These are phyloP conservation scores for Platorchestia sp. DNA, from an alignment of 1,140 invertebrate genomes.

Conservation along the genomic window DNA sequence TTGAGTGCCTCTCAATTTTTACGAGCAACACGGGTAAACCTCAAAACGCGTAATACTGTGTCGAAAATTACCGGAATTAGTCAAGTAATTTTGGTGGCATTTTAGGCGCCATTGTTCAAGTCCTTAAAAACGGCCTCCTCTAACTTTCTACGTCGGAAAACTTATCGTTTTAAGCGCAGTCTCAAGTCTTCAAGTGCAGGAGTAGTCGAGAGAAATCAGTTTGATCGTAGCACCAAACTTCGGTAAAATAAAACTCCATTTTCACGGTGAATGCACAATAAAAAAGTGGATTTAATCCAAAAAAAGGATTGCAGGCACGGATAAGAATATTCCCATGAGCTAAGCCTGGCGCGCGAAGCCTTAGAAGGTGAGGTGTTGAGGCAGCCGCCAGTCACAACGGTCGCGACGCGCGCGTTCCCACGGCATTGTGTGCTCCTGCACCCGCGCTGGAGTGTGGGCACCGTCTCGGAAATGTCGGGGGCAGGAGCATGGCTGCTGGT, in stretches of 20 bases:
- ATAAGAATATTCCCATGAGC: neutral
- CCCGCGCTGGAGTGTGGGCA: neutral
- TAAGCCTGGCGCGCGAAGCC: neutral
- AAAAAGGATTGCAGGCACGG: neutral
- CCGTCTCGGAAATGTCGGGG: too few species aligned
- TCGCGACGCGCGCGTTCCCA: neutral
- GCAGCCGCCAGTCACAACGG: neutral
- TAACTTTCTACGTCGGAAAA: neutral
- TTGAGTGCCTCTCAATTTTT: neutral
- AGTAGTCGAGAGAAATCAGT: neutral
- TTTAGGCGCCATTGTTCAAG: neutral
- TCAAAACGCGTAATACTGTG: neutral
- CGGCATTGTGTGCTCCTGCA: neutral
- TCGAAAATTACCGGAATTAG: neutral
- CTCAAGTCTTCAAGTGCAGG: neutral
- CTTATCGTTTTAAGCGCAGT: neutral
- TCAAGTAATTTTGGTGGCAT: neutral
- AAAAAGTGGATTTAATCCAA: neutral
- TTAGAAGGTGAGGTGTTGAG: constrained; percentile 1
- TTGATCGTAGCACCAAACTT: neutral
- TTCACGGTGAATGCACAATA: neutral
- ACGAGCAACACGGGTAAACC: neutral
- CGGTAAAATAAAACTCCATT: neutral
- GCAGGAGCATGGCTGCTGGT: too few species aligned
- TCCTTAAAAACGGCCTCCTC: neutral